Evolutionary conservation across 2,797 vertebrate genomes (phyloP).

Genomic region (Chaenodraco wilsoni): DNA sequence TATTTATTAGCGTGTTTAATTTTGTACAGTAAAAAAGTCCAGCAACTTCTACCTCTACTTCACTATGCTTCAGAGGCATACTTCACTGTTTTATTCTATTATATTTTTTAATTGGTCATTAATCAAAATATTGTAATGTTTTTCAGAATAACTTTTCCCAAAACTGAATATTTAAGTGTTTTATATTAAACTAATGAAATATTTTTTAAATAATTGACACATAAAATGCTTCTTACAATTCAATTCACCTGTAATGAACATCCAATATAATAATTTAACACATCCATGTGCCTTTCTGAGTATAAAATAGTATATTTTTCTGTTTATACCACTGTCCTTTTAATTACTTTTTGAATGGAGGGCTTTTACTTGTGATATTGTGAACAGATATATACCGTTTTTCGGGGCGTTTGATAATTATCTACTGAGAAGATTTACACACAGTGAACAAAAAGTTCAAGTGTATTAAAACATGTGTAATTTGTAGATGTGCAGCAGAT

Average conservation of each 20-base stretch:
- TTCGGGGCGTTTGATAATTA: too few relatives aligned
- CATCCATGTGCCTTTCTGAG: not conserved
- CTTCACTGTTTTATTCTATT: too few relatives aligned
- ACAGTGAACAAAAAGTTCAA: not conserved
- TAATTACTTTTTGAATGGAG: not conserved
- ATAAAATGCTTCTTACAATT: not conserved
- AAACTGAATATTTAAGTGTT: not conserved
- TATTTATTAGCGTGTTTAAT: not conserved
- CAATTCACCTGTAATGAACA: not conserved
- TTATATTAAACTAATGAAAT: not conserved
- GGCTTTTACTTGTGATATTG: not conserved
- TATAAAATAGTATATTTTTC: not conserved
- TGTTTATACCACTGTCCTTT: not conserved
- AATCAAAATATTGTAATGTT: too few relatives aligned
- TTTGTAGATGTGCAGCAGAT: not conserved
- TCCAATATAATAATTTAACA: not conserved
- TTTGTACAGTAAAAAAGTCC: not conserved
- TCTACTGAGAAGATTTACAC: not conserved
- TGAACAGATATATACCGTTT: too few relatives aligned
- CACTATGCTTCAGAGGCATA: not conserved
- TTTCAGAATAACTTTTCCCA: too few relatives aligned
- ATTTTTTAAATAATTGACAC: not conserved
- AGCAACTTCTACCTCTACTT: not conserved
- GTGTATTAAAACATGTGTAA: too few relatives aligned
- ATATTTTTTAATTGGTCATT: too few relatives aligned